These are phyloP conservation scores for Erebia ligea DNA, from an alignment of 2,888 invertebrate genomes.

Conservation along the genomic window DNA sequence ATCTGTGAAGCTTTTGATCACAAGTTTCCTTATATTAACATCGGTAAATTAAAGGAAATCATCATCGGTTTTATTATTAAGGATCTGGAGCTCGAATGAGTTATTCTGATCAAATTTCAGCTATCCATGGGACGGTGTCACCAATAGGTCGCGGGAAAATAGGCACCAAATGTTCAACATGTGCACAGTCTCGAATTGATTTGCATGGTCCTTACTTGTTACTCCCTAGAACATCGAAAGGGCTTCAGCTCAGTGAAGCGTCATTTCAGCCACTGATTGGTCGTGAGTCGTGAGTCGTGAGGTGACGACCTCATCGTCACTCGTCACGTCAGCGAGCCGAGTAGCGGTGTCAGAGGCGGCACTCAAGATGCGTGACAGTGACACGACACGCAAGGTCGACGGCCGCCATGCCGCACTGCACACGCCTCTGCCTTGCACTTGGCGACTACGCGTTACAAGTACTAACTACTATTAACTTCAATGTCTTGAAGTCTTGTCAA, in stretches of 20 bases:
- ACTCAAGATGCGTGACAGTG: conserved; percentile 11
- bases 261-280: background rate
- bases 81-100: too few species aligned
- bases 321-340: background rate
- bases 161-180: too few species aligned
- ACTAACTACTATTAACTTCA: too few species aligned
- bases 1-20: background rate
- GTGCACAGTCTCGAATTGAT: too few species aligned
- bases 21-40: background rate
- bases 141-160: too few species aligned
- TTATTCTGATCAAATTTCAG: too few species aligned
- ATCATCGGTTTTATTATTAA: too few species aligned
- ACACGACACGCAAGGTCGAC: conserved; percentile 52
- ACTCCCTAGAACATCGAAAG: too few species aligned
- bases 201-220: too few species aligned
- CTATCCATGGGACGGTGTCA: too few species aligned
- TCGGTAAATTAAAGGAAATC: too few species aligned
- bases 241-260: background rate
- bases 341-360: background rate
- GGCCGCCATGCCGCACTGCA: conserved; percentile 45
- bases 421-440: conserved; percentile 5
- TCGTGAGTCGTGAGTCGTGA: conserved; percentile 1
- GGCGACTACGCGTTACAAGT: background rate
- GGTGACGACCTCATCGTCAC: background rate
- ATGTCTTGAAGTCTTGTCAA: too few species aligned